Conservation (phyloP, 2,113 vertebrate genomes). For the Nestor notabilis region DNA sequence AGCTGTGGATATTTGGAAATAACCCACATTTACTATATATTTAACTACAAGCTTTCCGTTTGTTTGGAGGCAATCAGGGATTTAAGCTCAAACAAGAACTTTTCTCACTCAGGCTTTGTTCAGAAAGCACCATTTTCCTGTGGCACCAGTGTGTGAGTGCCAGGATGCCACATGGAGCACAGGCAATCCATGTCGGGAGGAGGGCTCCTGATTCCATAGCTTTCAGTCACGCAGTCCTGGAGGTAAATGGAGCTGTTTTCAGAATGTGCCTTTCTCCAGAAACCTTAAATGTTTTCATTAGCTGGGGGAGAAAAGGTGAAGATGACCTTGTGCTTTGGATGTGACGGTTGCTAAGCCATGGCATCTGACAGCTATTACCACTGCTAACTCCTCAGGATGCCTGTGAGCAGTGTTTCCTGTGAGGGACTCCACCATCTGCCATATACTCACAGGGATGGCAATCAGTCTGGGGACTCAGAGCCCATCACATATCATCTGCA, state of each 20-base stretch:
- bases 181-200: neutral
- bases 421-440: neutral
- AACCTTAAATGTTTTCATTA: neutral
- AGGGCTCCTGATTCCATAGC: neutral
- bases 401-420: neutral
- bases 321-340: neutral
- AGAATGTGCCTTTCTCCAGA: neutral
- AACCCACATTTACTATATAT: neutral
- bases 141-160: accelerated
- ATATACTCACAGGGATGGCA: neutral
- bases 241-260: neutral
- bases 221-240: neutral
- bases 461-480: neutral
- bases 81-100: neutral
- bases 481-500: neutral
- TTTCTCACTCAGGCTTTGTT: slow-evolving; percentile 8
- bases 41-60: neutral
- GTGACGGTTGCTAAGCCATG: neutral
- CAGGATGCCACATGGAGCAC: neutral
- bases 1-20: slow-evolving; percentile 26
- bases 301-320: neutral
- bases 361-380: neutral
- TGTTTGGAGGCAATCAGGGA: slow-evolving; percentile 5
- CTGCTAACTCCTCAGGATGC: neutral
- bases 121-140: neutral